These are phyloP conservation scores for Thryonomys swinderianus DNA, from an alignment of 2,113 vertebrate genomes.

Conservation along the genomic window DNA sequence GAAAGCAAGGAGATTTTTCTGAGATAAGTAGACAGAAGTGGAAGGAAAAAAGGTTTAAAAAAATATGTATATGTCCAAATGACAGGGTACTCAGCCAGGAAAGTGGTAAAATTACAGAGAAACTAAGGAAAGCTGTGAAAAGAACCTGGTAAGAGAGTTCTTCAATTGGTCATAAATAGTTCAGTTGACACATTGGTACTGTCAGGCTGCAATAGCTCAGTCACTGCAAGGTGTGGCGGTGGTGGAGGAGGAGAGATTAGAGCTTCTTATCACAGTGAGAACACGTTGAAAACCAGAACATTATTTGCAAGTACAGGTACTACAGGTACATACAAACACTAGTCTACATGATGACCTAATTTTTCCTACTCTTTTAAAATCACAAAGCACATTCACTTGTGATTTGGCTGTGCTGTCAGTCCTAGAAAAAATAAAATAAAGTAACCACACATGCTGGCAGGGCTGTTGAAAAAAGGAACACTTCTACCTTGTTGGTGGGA, in stretches of 20 bases:
- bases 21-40: background rate
- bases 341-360: background rate
- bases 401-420: background rate
- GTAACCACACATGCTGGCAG: background rate
- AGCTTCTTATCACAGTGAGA: background rate
- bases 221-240: background rate
- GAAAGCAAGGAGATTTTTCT: conserved; percentile 30
- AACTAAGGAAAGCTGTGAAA: background rate
- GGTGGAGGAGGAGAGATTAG: background rate
- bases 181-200: background rate
- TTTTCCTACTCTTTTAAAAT: conserved; percentile 27
- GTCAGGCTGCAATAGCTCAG: conserved; percentile 7
- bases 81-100: background rate
- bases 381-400: conserved; percentile 25
- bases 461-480: background rate
- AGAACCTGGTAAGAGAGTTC: background rate
- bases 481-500: background rate
- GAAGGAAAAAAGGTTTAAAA: background rate
- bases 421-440: background rate
- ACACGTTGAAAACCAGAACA: background rate
- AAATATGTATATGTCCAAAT: background rate
- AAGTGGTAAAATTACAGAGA: background rate
- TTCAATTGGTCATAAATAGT: background rate
- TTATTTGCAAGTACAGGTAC: background rate
- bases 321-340: background rate